Evolutionary conservation across 2,888 invertebrate genomes (phyloP), one percentile per base, ranked within the genome.

Genomic region (Xanthia icteritia): DNA sequence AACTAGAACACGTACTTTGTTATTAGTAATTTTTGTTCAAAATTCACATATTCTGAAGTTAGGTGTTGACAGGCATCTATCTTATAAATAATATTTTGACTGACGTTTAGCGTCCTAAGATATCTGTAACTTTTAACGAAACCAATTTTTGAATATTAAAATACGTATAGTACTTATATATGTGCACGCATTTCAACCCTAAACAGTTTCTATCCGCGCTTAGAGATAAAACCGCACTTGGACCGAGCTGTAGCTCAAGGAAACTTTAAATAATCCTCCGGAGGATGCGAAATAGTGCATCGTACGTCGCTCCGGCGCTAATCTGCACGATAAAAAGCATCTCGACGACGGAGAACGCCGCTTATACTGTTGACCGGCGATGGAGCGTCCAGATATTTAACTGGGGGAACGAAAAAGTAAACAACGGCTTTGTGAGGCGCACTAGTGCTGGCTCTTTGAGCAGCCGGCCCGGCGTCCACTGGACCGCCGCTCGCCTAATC

Each of bases 381-480:
- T 93, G 91, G 90, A 93, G 87, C 92, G 91, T 91, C 90, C 92
- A 92, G 93, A 94, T 94, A 93, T 93, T 93, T 92, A 93, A 92
- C 92, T 89, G 91, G 86, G 90, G 90, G 89, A 89, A 91, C 89
- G 90, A 91, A 93, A 93, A 92, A 93, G 93, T 92, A 93, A 93
- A 93, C 93, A 93, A 89, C 89, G 90, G 90, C 92, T 93, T 92
- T 93, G 91, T 89, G 85, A 79, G 82, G 87, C 86, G 78, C 85
- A 79, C 87, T 86, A 88, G 86, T 89, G 85, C 88, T 85, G 82
- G 86, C 86, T 84, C 85, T 88, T 86, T 86, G 91, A 84, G 88
- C 90, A 85, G 85, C 76, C 81, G 76, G 76, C 77, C 86, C 61
- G 51, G 66, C 78, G 82, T 86, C 80, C 86, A 86, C 81, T 83